Conservation (phyloP, 2,113 vertebrate species). For the Saguinus midas region DNA sequence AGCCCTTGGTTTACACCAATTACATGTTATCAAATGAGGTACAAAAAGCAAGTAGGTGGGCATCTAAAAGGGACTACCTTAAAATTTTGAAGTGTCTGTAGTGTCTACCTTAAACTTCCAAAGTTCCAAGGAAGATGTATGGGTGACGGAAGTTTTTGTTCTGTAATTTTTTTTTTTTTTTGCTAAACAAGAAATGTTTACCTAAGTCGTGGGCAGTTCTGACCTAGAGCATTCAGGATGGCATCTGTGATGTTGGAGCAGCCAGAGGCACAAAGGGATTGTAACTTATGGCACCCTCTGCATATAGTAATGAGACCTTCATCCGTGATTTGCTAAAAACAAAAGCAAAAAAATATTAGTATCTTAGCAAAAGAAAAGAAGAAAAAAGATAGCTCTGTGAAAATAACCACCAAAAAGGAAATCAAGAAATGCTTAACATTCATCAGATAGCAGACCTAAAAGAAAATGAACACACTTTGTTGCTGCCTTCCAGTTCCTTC, state of each 20-base stretch:
- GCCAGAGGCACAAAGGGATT: slow-evolving; percentile 97
- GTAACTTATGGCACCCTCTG: slow-evolving; percentile 96
- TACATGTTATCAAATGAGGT: background rate
- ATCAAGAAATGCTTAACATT: background rate
- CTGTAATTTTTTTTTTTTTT: background rate
- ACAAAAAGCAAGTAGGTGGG: background rate
- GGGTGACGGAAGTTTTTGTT: background rate
- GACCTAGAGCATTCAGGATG: slow-evolving; percentile 96
- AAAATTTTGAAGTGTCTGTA: background rate
- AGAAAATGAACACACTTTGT: slow-evolving; percentile 3
- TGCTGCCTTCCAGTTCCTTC: background rate
- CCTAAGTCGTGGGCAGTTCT: slow-evolving; percentile 98
- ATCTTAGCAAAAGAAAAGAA: slow-evolving; percentile 12
- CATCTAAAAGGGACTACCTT: background rate
- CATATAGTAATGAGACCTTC: slow-evolving; percentile 99
- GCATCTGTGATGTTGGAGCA: slow-evolving; percentile 98
- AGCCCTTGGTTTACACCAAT: background rate
- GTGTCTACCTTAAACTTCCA: background rate
- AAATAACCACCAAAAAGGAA: slow-evolving; percentile 49
- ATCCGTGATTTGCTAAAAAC: slow-evolving; percentile 97
- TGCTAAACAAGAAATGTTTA: slow-evolving; percentile 74
- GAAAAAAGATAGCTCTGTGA: slow-evolving; percentile 1
- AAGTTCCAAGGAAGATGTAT: background rate
- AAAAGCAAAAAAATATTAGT: slow-evolving; percentile 43
- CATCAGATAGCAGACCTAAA: slow-evolving; percentile 18